phyloP scores from a whole-genome alignment of 1,140 invertebrate genomes.

The Temnothorax nylanderi region DNA sequence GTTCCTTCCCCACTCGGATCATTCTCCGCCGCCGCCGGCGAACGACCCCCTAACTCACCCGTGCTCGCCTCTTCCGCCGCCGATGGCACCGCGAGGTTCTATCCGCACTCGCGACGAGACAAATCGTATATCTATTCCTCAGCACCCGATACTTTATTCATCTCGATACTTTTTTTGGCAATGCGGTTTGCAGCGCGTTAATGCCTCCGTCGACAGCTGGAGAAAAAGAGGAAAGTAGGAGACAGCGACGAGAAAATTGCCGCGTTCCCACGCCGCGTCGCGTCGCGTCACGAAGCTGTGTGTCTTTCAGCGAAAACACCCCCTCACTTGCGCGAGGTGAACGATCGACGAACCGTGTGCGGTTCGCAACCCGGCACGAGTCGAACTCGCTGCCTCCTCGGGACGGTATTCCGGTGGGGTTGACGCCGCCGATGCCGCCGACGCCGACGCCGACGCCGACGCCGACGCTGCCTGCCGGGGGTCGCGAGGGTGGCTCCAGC shows the following conservation, averaged over 20 bases:
- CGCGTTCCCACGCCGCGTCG: conserved; percentile 12
- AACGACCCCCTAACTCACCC: neutral
- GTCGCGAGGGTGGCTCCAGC: conserved; percentile 74
- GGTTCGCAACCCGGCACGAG: conserved; percentile 69
- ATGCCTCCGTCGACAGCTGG: no score
- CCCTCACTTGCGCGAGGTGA: neutral
- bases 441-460: conserved; percentile 46
- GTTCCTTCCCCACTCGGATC: conserved; percentile 38
- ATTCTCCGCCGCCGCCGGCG: conserved; percentile 35
- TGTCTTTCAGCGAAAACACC: neutral
- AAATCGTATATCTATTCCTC: neutral
- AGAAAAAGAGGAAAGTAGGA: no score
- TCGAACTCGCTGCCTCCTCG: conserved; percentile 66
- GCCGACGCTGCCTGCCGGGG: conserved; percentile 63
- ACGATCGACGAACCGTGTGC: conserved; percentile 75
- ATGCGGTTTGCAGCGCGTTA: neutral
- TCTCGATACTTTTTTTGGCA: neutral
- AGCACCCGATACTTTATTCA: neutral
- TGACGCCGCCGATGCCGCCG: conserved; percentile 46
- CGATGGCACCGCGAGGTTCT: neutral
- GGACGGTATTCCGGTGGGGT: conserved; percentile 49
- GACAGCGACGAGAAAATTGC: conserved; percentile 9
- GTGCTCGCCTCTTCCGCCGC: neutral
- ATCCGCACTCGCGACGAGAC: neutral
- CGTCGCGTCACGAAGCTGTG: neutral